Evolutionary conservation across 2,888 invertebrate species (phyloP).

Genomic region (Acrocyrtus sp.): DNA sequence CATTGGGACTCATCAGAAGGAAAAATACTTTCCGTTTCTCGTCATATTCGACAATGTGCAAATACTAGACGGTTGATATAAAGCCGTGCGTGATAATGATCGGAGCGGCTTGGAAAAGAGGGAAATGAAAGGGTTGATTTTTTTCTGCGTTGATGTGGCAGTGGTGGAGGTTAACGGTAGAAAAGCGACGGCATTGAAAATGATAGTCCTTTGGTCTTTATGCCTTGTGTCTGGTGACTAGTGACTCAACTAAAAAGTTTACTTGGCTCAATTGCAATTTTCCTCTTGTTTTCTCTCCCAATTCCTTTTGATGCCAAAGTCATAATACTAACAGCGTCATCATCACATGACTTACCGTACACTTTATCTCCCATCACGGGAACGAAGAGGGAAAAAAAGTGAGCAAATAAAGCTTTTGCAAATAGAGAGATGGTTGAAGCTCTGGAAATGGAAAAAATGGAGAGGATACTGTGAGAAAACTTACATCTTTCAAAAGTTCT

Average conservation of each 20-base stretch:
- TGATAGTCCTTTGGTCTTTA: too few relatives aligned
- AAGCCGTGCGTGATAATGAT: constrained; percentile 28
- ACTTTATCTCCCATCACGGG: neutral
- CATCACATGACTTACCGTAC: neutral
- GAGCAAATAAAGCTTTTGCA: neutral
- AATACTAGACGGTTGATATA: too few relatives aligned
- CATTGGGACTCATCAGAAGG: neutral
- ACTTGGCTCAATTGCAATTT: too few relatives aligned
- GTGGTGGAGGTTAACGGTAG: too few relatives aligned
- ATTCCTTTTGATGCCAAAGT: constrained; percentile 24
- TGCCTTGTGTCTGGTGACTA: too few relatives aligned
- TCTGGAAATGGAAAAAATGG: too few relatives aligned
- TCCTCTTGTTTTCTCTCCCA: constrained; percentile 14
- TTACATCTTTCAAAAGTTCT: constrained; percentile 66
- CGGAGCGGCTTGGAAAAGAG: constrained; percentile 18
- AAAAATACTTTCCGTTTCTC: too few relatives aligned
- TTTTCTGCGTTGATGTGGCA: too few relatives aligned
- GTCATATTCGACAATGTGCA: neutral
- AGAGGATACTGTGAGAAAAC: constrained; percentile 49
- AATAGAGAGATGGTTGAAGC: neutral
- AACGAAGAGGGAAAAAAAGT: too few relatives aligned
- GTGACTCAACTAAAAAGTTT: too few relatives aligned
- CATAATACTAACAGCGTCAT: constrained; percentile 3
- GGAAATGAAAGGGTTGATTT: too few relatives aligned
- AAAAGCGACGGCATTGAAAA: too few relatives aligned